Conservation (phyloP, 2,888 invertebrate species). For the Scaptomyza caliginosa region DNA sequence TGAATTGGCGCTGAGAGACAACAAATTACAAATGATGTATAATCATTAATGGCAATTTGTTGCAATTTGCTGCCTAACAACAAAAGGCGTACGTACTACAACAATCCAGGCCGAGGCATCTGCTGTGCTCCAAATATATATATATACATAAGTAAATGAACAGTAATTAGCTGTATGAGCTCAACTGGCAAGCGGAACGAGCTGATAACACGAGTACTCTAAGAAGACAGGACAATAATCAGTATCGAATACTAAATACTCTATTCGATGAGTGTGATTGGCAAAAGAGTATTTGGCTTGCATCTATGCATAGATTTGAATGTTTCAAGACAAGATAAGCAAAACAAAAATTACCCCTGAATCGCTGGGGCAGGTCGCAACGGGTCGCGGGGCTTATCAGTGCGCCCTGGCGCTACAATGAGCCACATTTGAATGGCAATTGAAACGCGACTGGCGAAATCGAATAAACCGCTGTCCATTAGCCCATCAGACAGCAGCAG, state of each 20-base stretch:
- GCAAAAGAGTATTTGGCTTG: too few species aligned
- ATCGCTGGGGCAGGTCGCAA: constrained; percentile 9
- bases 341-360: constrained; percentile 35
- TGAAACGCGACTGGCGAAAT: constrained; percentile 11
- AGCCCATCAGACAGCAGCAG: constrained; percentile 20
- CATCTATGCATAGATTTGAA: neutral
- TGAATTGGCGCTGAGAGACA: constrained; percentile 7
- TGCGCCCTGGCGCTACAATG: constrained; percentile 15
- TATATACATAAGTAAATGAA: neutral
- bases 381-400: constrained; percentile 29
- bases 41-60: constrained; percentile 46
- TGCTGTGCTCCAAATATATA: constrained; percentile 4
- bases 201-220: constrained; percentile 18
- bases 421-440: constrained; percentile 21
- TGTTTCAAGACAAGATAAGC: too few species aligned
- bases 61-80: constrained; percentile 57
- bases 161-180: constrained; percentile 31
- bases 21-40: constrained; percentile 26
- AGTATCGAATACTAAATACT: neutral
- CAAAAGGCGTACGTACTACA: constrained; percentile 26
- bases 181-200: constrained; percentile 30
- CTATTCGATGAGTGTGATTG: neutral
- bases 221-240: neutral
- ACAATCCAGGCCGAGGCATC: constrained; percentile 1
- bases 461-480: constrained; percentile 5